These are phyloP conservation scores for Epistrophe grossulariae DNA, from an alignment of 2,888 invertebrate species.

Conservation along the genomic window DNA sequence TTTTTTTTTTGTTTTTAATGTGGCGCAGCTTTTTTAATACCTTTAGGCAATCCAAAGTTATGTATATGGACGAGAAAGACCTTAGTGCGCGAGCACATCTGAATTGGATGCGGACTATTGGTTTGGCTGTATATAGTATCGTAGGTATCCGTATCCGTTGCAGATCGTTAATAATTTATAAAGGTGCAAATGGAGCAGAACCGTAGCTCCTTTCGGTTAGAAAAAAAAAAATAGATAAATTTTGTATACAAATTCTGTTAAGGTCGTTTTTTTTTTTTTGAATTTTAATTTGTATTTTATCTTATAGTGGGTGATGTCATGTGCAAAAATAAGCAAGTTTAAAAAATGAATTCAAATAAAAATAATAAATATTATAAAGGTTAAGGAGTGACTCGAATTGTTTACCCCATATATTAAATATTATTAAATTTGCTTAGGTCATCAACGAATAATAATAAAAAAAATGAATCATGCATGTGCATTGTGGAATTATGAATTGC, in stretches of 20 bases:
- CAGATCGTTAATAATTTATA: constrained; percentile 73
- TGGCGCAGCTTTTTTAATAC: constrained; percentile 28
- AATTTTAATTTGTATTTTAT: neutral
- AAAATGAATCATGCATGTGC: neutral
- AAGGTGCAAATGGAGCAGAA: constrained; percentile 74
- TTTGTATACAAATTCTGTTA: constrained; percentile 1
- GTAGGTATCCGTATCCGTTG: constrained; percentile 58
- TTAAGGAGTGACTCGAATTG: neutral
- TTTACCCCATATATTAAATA: neutral
- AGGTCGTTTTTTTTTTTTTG: neutral
- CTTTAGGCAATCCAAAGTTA: constrained; percentile 41
- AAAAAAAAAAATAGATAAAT: constrained; percentile 50
- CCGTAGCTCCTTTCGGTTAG: constrained; percentile 51
- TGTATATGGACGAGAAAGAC: constrained; percentile 16
- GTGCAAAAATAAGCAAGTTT: constrained; percentile 6
- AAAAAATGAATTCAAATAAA: constrained; percentile 23
- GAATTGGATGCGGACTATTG: constrained; percentile 63
- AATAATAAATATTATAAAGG: neutral
- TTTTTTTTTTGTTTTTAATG: neutral
- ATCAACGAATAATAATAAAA: neutral
- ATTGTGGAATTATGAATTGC: neutral
- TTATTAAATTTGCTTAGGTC: neutral
- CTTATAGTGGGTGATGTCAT: constrained; percentile 67
- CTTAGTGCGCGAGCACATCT: constrained; percentile 19
- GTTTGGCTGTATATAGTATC: neutral